Evolutionary conservation across 1,140 invertebrate species (phyloP), one percentile per base, ranked within the genome.

Genomic region (Chymomyza costata): DNA sequence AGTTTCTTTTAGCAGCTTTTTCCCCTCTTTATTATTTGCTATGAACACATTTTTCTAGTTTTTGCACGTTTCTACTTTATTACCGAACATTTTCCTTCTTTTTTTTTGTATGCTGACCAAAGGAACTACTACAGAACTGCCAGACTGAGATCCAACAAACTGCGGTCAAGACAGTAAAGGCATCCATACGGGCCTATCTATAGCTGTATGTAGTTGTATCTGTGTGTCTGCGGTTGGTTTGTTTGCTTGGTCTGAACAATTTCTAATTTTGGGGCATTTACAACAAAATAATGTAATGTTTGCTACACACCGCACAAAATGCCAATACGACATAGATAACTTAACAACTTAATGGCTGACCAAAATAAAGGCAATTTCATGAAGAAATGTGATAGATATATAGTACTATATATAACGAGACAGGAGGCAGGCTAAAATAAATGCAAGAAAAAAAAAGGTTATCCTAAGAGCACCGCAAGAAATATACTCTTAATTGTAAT

Each of bases 41-140:
- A 65, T 56, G 67, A 58, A 54, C 64, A 73, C 59, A 81, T 80
- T 80, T 80, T 80, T 68, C 73, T 80, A 80, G 73, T 80, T 80
- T 80, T 80, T 73, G 67, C 73, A 80, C 73, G 73, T 80, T 68
- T 73, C 64, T 80, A 80, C 73, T 80, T 80, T 80, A 80, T 80
- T 73, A 80, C 71, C 73, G 64, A 38, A 56, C 64, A 62, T 59
- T 49, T 46, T 49, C 19, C 28, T 30, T 59, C 21, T 38, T 59
- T 38, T 44, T 80, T 71, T 80, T 71, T 78, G 63, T n/a, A n/a
- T 60, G 56, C 62, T 70, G 50, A 53, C 44, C 55, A 50, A 63
- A 48, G 16, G 49, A 31, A 61, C 44, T 57, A 47, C 46, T 52
- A 65, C 34, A 65, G 35, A 53, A 52, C 46, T 41, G 17, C 10